Base-by-base conservation (phyloP, 1,140 invertebrate genomes). In the Trissolcus basalis region DNA sequence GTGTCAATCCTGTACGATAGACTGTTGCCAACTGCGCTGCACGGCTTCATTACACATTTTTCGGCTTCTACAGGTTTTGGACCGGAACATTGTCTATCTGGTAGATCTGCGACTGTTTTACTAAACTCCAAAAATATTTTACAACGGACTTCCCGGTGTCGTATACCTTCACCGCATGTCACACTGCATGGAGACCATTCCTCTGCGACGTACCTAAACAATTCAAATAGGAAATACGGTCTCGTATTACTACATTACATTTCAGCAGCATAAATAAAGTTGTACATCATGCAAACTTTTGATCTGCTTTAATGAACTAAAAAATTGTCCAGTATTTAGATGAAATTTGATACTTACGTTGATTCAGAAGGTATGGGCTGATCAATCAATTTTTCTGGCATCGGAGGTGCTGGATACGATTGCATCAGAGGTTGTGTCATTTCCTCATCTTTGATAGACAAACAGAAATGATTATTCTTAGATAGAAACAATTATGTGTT, bases 61-160 rank as follows among this genome's bases (percentile, higher is more conserved):
- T 97, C 95, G 0, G 91, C 92, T 76, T 94, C 93, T 0, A 90
- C 79, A 0, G 96, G 96, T 80, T 96, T 96, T 0, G 91, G 91
- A 0, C 95, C 96, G 51, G 93, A 91, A 82, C 97, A 98, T 77
- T 97, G 92, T n/a, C 91, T 91, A 77, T 98, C 96, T 0, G 96
- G 95, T 9, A 98, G 86, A 73, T 92, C 94, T 0, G 94, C 95
- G 39, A 96, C 92, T 0, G 95, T 96, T 60, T 92, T 90, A 44
- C 94, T 96, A 82, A 96, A 96, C 85, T 97, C 96, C 44, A 98
- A 88, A 86, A 96, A 97, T 76, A 98, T 97, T 90, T 97, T 97
- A 87, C 97, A 98, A 61, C 94, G 91, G 0, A 97, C 96, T 77
- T 93, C 91, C 5, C 96, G 91, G 60, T 92, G 93, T 9, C 94